Evolutionary conservation across 2,113 vertebrate genomes (phyloP).

Genomic region (Monopterus albus): DNA sequence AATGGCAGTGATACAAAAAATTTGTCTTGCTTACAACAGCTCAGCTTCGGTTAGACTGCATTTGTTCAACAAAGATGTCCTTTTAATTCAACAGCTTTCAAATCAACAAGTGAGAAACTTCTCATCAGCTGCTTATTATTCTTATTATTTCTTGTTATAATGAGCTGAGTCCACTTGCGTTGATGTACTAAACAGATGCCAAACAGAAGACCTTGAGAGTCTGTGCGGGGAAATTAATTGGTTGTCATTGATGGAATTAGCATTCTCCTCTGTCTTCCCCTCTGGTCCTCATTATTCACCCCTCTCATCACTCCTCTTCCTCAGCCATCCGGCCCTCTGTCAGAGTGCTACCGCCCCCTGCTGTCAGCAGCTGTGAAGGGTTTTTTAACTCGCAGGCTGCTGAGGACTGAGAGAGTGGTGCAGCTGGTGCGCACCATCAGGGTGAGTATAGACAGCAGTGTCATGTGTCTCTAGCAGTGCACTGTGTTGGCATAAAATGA

Average conservation of each 20-base stretch:
- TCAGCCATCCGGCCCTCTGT: conserved; percentile 43
- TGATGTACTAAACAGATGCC: conserved; percentile 70
- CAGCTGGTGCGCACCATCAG: conserved; percentile 77
- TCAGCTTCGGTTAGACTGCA: conserved; percentile 15
- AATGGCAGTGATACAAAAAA: conserved; percentile 37
- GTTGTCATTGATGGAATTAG: conserved; percentile 80
- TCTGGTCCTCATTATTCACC: conserved; percentile 70
- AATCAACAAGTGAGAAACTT: conserved; percentile 75
- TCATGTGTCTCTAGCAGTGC: conserved; percentile 1
- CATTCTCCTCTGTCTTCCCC: conserved; percentile 76
- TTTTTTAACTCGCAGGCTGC: conserved; percentile 80
- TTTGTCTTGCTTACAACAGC: conserved; percentile 26
- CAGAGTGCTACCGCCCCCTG: conserved; percentile 67
- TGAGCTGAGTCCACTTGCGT: conserved; percentile 53
- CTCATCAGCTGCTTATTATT: conserved; percentile 61
- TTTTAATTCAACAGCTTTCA: conserved; percentile 38
- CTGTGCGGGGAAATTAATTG: conserved; percentile 77
- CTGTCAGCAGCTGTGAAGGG: conserved; percentile 77
- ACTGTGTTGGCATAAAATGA: conserved; percentile 12
- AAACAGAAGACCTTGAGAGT: conserved; percentile 74
- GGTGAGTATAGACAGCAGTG: conserved; percentile 65
- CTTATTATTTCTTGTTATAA: conserved; percentile 59
- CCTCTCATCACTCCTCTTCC: conserved; percentile 22
- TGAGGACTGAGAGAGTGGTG: conserved; percentile 73
- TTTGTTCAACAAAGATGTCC: conserved; percentile 38